Conservation (phyloP, 1,140 invertebrate genomes). For the Zaprionus tsacasi region DNA sequence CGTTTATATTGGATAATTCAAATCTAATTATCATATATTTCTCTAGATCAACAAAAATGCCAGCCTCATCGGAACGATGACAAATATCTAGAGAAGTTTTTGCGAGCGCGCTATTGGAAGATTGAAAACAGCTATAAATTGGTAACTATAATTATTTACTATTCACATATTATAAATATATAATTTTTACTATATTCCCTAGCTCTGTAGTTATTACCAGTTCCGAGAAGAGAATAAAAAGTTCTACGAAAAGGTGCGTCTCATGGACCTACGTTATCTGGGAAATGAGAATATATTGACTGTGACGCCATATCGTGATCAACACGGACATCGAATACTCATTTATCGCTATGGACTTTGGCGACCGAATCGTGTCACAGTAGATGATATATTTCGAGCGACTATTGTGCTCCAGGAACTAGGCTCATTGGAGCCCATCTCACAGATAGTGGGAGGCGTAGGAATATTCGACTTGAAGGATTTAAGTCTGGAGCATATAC, state of each 20-base stretch:
- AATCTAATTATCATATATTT: background rate
- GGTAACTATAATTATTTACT: constrained; percentile 84
- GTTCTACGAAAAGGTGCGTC: constrained; percentile 88
- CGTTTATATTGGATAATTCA: background rate
- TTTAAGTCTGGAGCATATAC: constrained; percentile 89
- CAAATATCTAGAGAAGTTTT: constrained; percentile 91
- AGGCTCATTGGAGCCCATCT: constrained; percentile 89
- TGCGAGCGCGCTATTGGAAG: constrained; percentile 93
- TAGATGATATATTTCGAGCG: constrained; percentile 90
- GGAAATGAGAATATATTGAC: constrained; percentile 89
- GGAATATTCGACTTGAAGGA: constrained; percentile 90
- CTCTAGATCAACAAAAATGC: constrained; percentile 89
- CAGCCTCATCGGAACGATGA: constrained; percentile 92
- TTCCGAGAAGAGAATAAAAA: constrained; percentile 90
- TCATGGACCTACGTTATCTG: constrained; percentile 87
- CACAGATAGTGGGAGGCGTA: constrained; percentile 91
- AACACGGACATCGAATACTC: constrained; percentile 85
- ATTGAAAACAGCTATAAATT: constrained; percentile 91
- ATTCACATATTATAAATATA: background rate
- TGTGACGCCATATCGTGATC: constrained; percentile 90
- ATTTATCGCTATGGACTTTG: constrained; percentile 87
- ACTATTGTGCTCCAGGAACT: constrained; percentile 89
- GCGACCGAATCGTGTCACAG: constrained; percentile 88
- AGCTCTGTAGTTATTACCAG: constrained; percentile 91
- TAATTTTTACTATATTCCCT: constrained; percentile 18